Evolutionary conservation across 2,113 vertebrate genomes (phyloP), one percentile per base, ranked within the genome.

Genomic region (Mastomys coucha): DNA sequence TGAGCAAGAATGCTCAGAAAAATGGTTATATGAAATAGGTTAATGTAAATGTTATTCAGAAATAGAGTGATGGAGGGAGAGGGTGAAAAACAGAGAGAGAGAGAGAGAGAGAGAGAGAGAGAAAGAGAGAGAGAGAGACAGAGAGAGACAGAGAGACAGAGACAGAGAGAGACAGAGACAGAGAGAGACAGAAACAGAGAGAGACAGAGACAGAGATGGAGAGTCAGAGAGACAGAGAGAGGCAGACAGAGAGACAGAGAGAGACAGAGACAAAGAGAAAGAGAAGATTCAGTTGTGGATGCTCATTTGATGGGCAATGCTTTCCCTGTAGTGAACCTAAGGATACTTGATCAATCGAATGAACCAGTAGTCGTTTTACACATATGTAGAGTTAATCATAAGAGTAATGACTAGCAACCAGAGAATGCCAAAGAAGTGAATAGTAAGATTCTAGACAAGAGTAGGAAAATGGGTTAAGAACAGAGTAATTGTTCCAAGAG

Each of bases 1-100:
- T 91, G 45, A 78, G 6, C 9, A 93, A 85, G 45, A 16, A 88
- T 42, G 2, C 20, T 93, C 87, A 82, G 60, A 89, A 85, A 85
- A 94, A 93, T 2, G 1, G 36, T 36, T 76, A 49, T 36, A 42
- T 49, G 72, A 78, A 85, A 82, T 90, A 16, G 2, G 72, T 53
- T 45, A 85, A n/a, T 72, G 69, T 76, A 58, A 39, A 77, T 70
- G 2, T 77, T 87, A 82, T 82, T 60, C 36, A 39, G 20, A 49
- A 86, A 86, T 49, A 86, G 8, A 36, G 26, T 33, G 60, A 49
- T 0, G 75, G 31, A 72, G 33, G 14, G 7, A 53, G 10, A 26
- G 31, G 53, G 65, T 65, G 84, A 76, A 13, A 42, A 36, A 14
- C 1, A 60, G 10, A 72, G 14, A 13, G 69, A n/a, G 5, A n/a